phyloP scores from a whole-genome alignment of 2,113 vertebrate species.

The Alligator sinensis region DNA sequence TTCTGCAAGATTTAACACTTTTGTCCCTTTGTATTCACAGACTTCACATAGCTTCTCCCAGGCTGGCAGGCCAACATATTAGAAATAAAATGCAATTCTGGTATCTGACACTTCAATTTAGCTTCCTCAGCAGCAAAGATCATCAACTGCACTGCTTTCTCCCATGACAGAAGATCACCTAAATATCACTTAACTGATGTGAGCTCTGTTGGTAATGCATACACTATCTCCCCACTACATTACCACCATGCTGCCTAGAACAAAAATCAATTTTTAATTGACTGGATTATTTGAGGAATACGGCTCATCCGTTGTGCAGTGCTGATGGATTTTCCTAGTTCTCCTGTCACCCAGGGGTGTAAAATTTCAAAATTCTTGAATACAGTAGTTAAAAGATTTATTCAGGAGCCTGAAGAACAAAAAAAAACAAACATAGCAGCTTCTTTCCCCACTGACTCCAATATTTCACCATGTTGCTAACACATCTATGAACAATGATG shows the following conservation, averaged over 20 bases:
- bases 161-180: slow-evolving; percentile 82
- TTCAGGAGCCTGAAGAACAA: neutral
- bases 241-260: slow-evolving; percentile 74
- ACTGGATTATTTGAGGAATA: slow-evolving; percentile 79
- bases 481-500: neutral
- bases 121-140: slow-evolving; percentile 80
- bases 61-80: slow-evolving; percentile 81
- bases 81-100: slow-evolving; percentile 86
- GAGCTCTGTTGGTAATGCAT: slow-evolving; percentile 73
- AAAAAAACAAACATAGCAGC: neutral
- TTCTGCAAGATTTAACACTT: slow-evolving; percentile 71
- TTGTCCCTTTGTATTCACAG: slow-evolving; percentile 75
- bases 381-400: slow-evolving; percentile 11
- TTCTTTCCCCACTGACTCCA: neutral
- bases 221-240: slow-evolving; percentile 71
- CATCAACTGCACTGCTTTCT: slow-evolving; percentile 79
- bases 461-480: neutral
- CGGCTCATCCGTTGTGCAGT: slow-evolving; percentile 34
- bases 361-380: slow-evolving; percentile 47
- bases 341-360: slow-evolving; percentile 57
- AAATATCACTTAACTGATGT: slow-evolving; percentile 83
- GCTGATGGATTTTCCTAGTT: slow-evolving; percentile 63
- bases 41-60: slow-evolving; percentile 71
- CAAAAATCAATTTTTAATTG: slow-evolving; percentile 86
- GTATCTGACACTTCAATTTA: slow-evolving; percentile 85